Percentiles rank a stretch among this genome's conserved stretches.
phyloP scores from a whole-genome alignment of 2,797 vertebrate genomes.

The Babyrousa celebensis region DNA sequence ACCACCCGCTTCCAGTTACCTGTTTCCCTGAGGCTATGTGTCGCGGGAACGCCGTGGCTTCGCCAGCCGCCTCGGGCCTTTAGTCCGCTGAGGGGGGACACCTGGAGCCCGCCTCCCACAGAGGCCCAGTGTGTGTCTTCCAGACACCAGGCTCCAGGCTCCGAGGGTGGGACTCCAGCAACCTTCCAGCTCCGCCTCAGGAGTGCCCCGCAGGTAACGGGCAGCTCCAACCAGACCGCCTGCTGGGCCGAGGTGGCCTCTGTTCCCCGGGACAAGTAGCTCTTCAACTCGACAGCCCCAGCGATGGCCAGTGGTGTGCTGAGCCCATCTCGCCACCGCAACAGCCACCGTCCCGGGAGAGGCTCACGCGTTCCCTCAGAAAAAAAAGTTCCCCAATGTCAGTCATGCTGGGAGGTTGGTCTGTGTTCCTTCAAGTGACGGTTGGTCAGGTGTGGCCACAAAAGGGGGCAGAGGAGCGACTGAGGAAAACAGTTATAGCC shows the following conservation, averaged over 20 bases:
- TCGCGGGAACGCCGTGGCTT: not conserved
- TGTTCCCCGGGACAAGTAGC: not conserved
- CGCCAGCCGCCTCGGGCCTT: not conserved
- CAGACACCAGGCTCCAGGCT: no score
- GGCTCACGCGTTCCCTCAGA: rapidly evolving
- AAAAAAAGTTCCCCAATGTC: not conserved
- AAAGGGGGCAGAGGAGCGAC: not conserved
- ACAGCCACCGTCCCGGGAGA: not conserved
- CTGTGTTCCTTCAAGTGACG: not conserved
- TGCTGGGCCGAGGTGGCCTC: not conserved
- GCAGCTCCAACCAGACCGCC: not conserved
- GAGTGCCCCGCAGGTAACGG: no score
- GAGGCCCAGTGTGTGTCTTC: not conserved
- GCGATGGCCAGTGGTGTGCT: rapidly evolving
- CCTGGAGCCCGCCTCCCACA: not conserved
- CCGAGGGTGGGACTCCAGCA: not conserved
- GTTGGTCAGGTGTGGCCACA: not conserved
- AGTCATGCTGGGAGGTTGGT: not conserved
- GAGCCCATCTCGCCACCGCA: not conserved
- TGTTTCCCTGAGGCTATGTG: not conserved
- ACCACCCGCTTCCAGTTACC: not conserved
- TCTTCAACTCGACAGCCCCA: not conserved
- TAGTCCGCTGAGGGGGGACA: not conserved
- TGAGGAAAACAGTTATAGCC: no score
- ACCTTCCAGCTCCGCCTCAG: not conserved